Evolutionary conservation across 2,888 invertebrate species (phyloP).

Genomic region (Cosmopolites sordidus): DNA sequence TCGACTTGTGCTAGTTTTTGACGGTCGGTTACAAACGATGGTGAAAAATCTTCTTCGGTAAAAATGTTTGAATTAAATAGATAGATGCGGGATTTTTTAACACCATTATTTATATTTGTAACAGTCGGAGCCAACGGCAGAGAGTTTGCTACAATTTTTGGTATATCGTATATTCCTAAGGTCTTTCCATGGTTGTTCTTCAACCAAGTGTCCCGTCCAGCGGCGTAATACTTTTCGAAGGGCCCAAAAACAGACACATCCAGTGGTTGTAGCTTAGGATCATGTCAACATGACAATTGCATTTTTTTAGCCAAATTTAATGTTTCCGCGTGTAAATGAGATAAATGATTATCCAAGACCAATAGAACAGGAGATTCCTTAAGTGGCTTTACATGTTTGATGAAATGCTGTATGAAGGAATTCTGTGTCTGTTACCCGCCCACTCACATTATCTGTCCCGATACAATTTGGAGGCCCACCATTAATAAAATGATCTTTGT

Average conservation of each 20-base stretch:
- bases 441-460: not conserved
- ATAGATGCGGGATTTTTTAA: not conserved
- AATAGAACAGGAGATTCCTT: not conserved
- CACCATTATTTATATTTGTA: conserved; percentile 1
- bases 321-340: not conserved
- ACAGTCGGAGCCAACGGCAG: conserved; percentile 20
- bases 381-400: not conserved
- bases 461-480: not conserved
- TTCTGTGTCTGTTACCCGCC: not conserved
- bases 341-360: not conserved
- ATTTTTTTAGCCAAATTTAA: not conserved
- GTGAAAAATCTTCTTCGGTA: conserved; percentile 3
- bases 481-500: not conserved
- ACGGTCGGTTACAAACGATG: too few species aligned
- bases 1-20: too few species aligned
- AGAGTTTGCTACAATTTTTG: conserved; percentile 27
- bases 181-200: conserved; percentile 27
- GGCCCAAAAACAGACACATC: conserved; percentile 29
- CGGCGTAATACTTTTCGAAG: conserved; percentile 15
- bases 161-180: conserved; percentile 26
- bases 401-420: not conserved
- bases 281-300: too few species aligned
- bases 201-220: conserved; percentile 7
- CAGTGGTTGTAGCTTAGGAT: conserved; percentile 25
- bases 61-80: conserved; percentile 1